Percentiles rank a stretch among this genome's conserved stretches.
These are phyloP conservation scores for Vulpes ferrilata DNA, from an alignment of 2,113 vertebrate genomes.

Conservation along the genomic window DNA sequence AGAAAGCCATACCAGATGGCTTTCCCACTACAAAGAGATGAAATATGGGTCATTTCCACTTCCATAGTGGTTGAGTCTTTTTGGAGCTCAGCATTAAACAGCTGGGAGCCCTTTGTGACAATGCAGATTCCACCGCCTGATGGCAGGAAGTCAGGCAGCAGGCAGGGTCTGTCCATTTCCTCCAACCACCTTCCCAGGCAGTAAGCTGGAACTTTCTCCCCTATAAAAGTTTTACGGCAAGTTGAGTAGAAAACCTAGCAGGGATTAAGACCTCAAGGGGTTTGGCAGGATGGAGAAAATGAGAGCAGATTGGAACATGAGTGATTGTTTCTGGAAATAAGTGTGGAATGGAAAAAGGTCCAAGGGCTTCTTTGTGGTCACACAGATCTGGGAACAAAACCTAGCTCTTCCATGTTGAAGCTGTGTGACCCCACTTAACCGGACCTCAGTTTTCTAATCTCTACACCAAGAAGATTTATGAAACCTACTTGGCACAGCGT, in stretches of 20 bases:
- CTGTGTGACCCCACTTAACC: background rate
- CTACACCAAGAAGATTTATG: background rate
- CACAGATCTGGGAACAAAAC: background rate
- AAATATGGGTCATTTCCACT: slow-evolving; percentile 54
- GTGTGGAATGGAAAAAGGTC: background rate
- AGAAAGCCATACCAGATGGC: slow-evolving; percentile 65
- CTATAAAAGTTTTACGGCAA: slow-evolving; percentile 54
- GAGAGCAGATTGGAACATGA: slow-evolving; percentile 41
- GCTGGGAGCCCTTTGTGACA: slow-evolving; percentile 62
- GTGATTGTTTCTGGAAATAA: slow-evolving; percentile 7
- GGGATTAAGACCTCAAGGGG: slow-evolving; percentile 56
- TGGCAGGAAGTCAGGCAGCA: slow-evolving; percentile 16
- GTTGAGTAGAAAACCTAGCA: slow-evolving; percentile 37
- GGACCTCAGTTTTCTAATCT: slow-evolving; percentile 13
- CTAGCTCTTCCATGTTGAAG: background rate
- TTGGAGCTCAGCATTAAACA: slow-evolving; percentile 39
- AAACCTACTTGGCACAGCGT: background rate
- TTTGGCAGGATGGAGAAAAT: slow-evolving; percentile 58
- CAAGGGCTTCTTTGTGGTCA: background rate
- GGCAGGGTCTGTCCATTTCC: slow-evolving; percentile 25
- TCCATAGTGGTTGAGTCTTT: slow-evolving; percentile 42
- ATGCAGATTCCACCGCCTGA: background rate
- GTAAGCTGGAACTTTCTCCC: slow-evolving; percentile 5
- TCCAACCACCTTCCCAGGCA: slow-evolving; percentile 56
- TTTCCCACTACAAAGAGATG: slow-evolving; percentile 65